These are phyloP conservation scores for Poecile montanus DNA, from an alignment of 2,797 vertebrate species.

Conservation along the genomic window DNA sequence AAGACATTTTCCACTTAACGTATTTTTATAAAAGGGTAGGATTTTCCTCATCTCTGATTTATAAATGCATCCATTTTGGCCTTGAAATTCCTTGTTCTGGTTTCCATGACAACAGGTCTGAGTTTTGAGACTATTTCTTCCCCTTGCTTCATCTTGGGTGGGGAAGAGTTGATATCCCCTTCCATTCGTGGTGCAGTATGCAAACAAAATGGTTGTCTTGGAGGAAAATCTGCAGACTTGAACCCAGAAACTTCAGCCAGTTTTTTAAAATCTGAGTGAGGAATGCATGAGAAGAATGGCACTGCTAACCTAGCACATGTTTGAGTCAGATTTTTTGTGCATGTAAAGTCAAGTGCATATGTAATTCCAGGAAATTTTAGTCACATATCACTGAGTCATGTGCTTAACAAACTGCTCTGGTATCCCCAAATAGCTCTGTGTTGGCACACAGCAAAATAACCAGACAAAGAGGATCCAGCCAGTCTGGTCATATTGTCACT, in stretches of 20 bases:
- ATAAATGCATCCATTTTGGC: constrained; percentile 12
- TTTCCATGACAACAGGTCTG: constrained; percentile 59
- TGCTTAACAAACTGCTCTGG: not conserved
- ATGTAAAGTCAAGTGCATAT: not conserved
- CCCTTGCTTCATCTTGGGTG: not conserved
- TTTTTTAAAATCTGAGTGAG: not conserved
- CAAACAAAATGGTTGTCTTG: not conserved
- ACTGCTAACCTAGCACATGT: not conserved
- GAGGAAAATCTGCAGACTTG: not conserved
- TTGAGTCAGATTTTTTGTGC: not conserved
- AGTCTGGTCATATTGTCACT: not conserved
- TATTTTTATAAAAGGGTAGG: not conserved
- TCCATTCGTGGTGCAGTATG: not conserved
- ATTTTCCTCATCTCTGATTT: not conserved
- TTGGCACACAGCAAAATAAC: not conserved
- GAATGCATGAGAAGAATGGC: not conserved
- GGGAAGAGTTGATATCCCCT: constrained; percentile 1
- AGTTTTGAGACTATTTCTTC: constrained; percentile 40
- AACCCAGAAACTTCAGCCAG: not conserved
- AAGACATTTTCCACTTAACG: not conserved
- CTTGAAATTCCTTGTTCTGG: constrained; percentile 4
- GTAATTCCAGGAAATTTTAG: not conserved
- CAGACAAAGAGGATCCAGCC: not conserved
- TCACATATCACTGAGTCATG: not conserved
- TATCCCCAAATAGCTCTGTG: not conserved